A percentile compares a stretch with the other conserved stretches of the same genome.
phyloP scores from a whole-genome alignment of 2,888 invertebrate genomes.

The Rhamphomyia laevipes region DNA sequence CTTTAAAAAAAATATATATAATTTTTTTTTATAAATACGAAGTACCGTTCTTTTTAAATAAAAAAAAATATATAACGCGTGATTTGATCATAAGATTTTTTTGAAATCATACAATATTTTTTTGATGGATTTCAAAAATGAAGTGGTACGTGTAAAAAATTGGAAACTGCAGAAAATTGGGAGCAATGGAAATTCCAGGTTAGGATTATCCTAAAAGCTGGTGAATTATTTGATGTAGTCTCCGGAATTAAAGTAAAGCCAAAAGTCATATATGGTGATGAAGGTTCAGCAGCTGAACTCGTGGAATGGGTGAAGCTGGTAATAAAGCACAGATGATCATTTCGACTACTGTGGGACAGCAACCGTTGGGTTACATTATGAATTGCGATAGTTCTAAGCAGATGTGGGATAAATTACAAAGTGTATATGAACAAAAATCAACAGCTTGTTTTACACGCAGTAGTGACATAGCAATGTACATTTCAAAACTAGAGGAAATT shows the following conservation, averaged over 20 bases:
- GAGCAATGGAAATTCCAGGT: slow-evolving; percentile 9
- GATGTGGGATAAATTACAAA: slow-evolving; percentile 6
- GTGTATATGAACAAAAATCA: slow-evolving; percentile 9
- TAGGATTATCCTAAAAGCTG: slow-evolving; percentile 9
- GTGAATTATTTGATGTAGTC: slow-evolving; percentile 6
- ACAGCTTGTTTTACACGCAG: slow-evolving; percentile 10
- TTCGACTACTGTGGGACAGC: slow-evolving; percentile 8
- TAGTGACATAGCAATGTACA: slow-evolving; percentile 13
- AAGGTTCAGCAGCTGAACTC: background rate
- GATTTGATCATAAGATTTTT: too few relatives aligned
- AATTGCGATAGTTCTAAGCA: slow-evolving; percentile 7
- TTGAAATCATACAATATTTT: too few relatives aligned
- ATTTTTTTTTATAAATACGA: background rate
- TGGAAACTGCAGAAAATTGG: background rate
- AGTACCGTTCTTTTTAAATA: too few relatives aligned
- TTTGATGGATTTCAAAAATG: background rate
- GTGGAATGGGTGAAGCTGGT: slow-evolving; percentile 3
- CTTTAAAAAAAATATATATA: background rate
- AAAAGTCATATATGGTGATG: background rate
- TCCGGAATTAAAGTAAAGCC: background rate
- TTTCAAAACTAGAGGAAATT: slow-evolving; percentile 11
- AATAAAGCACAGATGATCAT: slow-evolving; percentile 12
- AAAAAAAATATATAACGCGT: too few relatives aligned
- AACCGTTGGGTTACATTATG: slow-evolving; percentile 8
- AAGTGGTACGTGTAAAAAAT: background rate